phyloP scores from a whole-genome alignment of 2,113 vertebrate genomes.

The Prolemur simus region DNA sequence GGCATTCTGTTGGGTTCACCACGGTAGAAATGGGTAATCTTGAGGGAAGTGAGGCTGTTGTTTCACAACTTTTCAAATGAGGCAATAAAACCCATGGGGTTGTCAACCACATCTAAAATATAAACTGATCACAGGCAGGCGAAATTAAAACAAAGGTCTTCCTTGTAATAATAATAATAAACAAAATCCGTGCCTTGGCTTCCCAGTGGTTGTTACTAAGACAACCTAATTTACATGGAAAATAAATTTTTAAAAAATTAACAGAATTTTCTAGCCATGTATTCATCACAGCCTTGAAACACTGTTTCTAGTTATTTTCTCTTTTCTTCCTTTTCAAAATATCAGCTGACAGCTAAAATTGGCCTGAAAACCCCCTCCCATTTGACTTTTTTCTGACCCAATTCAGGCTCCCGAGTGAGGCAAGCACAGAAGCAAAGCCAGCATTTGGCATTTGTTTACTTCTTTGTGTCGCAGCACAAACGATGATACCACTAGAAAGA shows the following conservation, averaged over 20 bases:
- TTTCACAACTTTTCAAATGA: conserved; percentile 24
- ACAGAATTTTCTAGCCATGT: neutral
- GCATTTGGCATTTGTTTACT: conserved; percentile 58
- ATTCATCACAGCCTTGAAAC: neutral
- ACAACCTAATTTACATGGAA: neutral
- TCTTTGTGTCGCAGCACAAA: conserved; percentile 71
- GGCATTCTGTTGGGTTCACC: neutral
- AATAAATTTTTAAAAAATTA: neutral
- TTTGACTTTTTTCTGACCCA: conserved; percentile 57
- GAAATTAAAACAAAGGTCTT: neutral
- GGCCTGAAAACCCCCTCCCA: neutral
- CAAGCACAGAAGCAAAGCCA: conserved; percentile 8
- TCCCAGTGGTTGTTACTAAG: neutral
- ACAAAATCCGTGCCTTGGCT: neutral
- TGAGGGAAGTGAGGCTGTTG: neutral
- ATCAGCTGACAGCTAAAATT: conserved; percentile 62
- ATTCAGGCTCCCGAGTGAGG: neutral
- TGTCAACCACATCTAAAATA: neutral
- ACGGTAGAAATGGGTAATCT: neutral
- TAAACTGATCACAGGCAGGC: neutral
- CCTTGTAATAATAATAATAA: neutral
- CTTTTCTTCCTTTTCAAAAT: neutral
- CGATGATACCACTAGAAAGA: conserved; percentile 51
- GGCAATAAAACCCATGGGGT: neutral
- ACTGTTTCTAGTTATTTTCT: neutral